Evolutionary conservation across 2,888 invertebrate species (phyloP), one percentile per base, ranked within the genome.

Genomic region (Leptothorax acervorum): DNA sequence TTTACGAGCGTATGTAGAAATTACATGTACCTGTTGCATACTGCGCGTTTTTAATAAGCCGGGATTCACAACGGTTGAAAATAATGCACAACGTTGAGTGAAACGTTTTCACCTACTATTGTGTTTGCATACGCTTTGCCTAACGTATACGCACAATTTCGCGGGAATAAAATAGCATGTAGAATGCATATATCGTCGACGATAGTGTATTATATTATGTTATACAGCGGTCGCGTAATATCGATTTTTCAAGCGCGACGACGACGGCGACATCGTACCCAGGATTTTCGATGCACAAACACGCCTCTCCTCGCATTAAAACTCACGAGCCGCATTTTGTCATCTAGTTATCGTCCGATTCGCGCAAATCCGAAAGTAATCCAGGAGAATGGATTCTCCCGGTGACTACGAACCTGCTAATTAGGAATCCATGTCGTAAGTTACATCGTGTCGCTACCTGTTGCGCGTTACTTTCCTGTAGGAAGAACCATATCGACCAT

Each of bases 371-470:
- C 71, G 60, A 71, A 68, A 78, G 42, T 71, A 81, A 81, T 81
- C 48, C 48, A 48, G 48, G 48, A 70, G 28, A 81, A 71, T 81
- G 35, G 48, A 71, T 81, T 81, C n/a, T 81, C n/a, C 18, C 60
- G 31, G 35, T 63, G 75, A 42, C 62, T 23, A 28, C 71, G 70
- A 70, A 18, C 12, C 48, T 71, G 79, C 79, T 81, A 81, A 81
- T 81, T 81, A 81, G 48, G 28, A 71, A 81, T 81, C 79, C 39
- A 81, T 81, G 70, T 81, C 79, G 79, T 81, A 81, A 81, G 79
- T 81, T 81, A 81, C 71, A 81, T 81, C 71, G 79, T 75, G 82
- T 84, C 85, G 83, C 89, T 90, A 90, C 90, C 90, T 90, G 90
- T 90, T 90, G 90, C 90, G 79, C 87, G 79, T 51, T 88, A 87